Conservation (phyloP, 2,797 vertebrate species). For the Monodelphis domestica region DNA sequence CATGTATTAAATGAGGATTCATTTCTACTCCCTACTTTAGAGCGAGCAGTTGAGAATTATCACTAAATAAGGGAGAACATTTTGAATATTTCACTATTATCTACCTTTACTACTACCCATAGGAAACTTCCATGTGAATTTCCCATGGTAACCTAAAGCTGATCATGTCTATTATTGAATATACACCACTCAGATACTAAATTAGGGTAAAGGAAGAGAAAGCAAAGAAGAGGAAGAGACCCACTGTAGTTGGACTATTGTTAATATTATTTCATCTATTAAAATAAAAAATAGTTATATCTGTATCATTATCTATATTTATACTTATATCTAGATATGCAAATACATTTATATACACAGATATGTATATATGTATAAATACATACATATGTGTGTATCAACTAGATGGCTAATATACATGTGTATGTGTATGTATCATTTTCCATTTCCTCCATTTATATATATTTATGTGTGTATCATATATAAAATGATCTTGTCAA, state of each 20-base stretch:
- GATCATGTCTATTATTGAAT: background rate
- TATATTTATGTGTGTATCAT: background rate
- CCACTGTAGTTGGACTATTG: background rate
- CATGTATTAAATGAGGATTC: background rate
- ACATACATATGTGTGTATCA: too few species aligned
- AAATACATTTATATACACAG: too few species aligned
- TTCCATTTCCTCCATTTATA: background rate
- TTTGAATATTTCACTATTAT: background rate
- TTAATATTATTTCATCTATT: background rate
- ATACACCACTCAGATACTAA: background rate
- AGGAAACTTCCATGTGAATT: background rate
- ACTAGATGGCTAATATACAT: too few species aligned
- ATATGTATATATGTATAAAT: background rate
- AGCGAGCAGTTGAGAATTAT: background rate
- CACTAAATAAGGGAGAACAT: constrained; percentile 19
- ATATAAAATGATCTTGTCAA: background rate
- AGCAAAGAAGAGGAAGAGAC: background rate
- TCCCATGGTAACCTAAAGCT: background rate
- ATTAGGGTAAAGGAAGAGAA: background rate
- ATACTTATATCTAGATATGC: background rate
- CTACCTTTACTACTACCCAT: background rate
- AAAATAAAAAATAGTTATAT: background rate
- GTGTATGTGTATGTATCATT: background rate
- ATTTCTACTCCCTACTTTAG: constrained; percentile 2
- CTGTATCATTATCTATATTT: background rate